A percentile compares a stretch with the other conserved stretches of the same genome.
Conservation (phyloP, 2,888 invertebrate genomes). For the Abrostola triplasia region DNA sequence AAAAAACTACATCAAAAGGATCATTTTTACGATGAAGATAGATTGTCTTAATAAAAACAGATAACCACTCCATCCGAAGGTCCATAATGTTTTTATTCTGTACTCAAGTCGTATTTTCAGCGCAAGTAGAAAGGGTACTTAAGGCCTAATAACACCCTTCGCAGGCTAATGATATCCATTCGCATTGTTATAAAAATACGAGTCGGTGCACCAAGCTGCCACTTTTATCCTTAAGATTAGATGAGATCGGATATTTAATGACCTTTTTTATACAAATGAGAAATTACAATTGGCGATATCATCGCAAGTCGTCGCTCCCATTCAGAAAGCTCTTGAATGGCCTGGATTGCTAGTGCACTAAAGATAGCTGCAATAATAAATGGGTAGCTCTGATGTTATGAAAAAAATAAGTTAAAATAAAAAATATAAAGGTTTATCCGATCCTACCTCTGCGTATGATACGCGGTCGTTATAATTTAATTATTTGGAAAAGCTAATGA, state of each 20-base stretch:
- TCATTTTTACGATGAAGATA: conserved; percentile 15
- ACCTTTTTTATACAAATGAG: conserved; percentile 8
- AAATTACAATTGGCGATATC: not conserved
- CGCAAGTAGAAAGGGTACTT: conserved; percentile 28
- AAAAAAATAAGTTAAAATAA: not conserved
- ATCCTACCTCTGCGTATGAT: too few species aligned
- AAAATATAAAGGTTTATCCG: not conserved
- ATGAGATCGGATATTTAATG: conserved; percentile 31
- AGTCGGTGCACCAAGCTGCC: conserved; percentile 8
- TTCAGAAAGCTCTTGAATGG: not conserved
- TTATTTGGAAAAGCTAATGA: too few species aligned
- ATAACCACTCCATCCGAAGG: conserved; percentile 5
- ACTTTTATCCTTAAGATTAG: conserved; percentile 31
- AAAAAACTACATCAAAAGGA: conserved; percentile 11
- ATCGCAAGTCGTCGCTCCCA: not conserved
- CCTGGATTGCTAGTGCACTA: not conserved
- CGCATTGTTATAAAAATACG: conserved; percentile 27
- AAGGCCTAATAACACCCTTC: conserved; percentile 31
- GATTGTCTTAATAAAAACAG: conserved; percentile 27
- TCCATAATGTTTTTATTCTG: conserved; percentile 31
- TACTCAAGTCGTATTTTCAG: conserved; percentile 8
- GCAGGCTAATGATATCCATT: conserved; percentile 35
- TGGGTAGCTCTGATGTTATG: not conserved
- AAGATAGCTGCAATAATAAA: not conserved
- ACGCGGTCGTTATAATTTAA: too few species aligned